A percentile compares a stretch with the other conserved stretches of the same genome.
phyloP scores from a whole-genome alignment of 2,888 invertebrate genomes.

The Scaptomyza flava region DNA sequence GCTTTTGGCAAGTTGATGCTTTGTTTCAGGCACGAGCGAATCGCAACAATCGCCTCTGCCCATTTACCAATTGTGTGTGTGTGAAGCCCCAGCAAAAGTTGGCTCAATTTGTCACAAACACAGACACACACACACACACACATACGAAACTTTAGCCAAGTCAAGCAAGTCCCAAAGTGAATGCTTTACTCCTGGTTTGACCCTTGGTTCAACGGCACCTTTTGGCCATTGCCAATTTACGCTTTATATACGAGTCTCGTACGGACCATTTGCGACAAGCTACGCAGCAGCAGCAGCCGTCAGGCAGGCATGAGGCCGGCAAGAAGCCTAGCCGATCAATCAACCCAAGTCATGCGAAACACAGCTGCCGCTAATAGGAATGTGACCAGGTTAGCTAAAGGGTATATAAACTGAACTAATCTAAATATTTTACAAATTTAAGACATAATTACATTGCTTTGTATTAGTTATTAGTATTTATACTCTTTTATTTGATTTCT shows the following conservation, averaged over 20 bases:
- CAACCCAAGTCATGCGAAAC: conserved; percentile 29
- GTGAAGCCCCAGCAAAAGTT: conserved; percentile 33
- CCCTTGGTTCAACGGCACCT: conserved; percentile 40
- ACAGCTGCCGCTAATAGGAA: conserved; percentile 52
- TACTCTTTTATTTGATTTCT: not conserved
- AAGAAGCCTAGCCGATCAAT: conserved; percentile 37
- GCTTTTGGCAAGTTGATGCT: conserved; percentile 41
- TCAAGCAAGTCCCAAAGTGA: conserved; percentile 9
- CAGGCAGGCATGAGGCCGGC: not conserved
- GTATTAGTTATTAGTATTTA: not conserved
- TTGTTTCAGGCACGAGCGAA: conserved; percentile 52
- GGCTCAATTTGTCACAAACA: conserved; percentile 51
- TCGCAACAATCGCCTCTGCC: conserved; percentile 39
- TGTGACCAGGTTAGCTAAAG: not conserved
- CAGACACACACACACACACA: conserved; percentile 42
- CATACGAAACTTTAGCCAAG: conserved; percentile 22
- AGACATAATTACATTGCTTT: too few species aligned
- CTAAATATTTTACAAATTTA: too few species aligned
- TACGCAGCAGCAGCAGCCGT: conserved; percentile 20
- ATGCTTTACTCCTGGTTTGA: conserved; percentile 31
- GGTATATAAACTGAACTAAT: not conserved
- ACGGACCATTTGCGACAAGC: conserved; percentile 54
- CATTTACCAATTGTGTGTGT: conserved; percentile 33
- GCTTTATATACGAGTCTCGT: conserved; percentile 61
- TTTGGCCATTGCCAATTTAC: conserved; percentile 56